Percentiles rank a stretch among this genome's conserved stretches.
Evolutionary conservation across 2,113 vertebrate genomes (phyloP).

Genomic region (Megaleporinus macrocephalus): DNA sequence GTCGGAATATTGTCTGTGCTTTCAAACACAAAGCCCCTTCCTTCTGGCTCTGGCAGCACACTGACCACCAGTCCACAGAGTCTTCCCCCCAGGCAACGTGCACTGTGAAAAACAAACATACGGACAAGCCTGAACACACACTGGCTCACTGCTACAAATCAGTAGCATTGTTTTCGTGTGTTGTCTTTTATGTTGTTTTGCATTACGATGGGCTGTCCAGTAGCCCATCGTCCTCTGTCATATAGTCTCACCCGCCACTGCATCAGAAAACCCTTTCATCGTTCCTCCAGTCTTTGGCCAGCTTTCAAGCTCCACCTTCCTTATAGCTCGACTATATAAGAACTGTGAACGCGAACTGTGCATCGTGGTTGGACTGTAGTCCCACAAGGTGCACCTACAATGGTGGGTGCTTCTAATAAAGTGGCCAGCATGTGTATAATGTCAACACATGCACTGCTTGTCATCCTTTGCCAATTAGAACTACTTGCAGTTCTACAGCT

Average conservation of each 20-base stretch:
- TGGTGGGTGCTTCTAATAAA: background rate
- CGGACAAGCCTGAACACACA: background rate
- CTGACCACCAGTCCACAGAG: background rate
- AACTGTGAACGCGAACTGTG: too few relatives aligned
- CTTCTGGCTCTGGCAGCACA: background rate
- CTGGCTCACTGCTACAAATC: background rate
- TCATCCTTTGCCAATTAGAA: background rate
- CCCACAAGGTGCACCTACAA: background rate
- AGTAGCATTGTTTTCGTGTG: background rate
- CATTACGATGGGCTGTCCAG: background rate
- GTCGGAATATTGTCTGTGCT: background rate
- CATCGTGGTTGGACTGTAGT: background rate
- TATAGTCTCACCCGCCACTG: too few relatives aligned
- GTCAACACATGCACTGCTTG: background rate
- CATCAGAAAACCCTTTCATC: too few relatives aligned
- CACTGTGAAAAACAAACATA: background rate
- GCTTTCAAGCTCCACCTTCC: background rate
- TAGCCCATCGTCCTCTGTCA: background rate
- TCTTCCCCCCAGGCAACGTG: background rate
- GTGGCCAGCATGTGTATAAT: background rate
- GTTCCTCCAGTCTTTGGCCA: background rate
- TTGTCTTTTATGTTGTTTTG: background rate
- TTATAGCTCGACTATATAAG: background rate
- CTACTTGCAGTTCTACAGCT: background rate
- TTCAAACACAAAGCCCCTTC: background rate